Evolutionary conservation across 2,113 vertebrate genomes (phyloP).

Genomic region (Dasyornis broadbenti): DNA sequence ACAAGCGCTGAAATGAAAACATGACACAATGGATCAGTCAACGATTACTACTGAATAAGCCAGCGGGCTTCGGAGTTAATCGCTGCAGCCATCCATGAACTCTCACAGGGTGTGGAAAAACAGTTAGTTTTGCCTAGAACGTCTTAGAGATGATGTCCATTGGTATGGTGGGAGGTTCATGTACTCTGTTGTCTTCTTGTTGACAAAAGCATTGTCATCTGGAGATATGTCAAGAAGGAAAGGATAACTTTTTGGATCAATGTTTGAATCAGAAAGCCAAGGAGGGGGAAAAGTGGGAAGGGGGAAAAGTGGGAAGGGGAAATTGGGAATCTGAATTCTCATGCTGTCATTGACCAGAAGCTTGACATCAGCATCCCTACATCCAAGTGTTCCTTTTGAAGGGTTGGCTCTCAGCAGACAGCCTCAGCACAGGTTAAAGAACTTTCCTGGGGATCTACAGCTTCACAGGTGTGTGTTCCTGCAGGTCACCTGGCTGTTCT

Average conservation of each 20-base stretch:
- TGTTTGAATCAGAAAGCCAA: not conserved
- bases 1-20: slow-evolving; percentile 29
- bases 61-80: not conserved
- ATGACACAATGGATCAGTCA: slow-evolving; percentile 45
- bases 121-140: not conserved
- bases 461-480: not conserved
- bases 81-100: slow-evolving; percentile 26
- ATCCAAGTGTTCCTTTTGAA: not conserved
- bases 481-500: not conserved
- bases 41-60: not conserved
- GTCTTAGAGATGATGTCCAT: not conserved
- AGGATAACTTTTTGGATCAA: not conserved
- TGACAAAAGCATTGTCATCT: not conserved
- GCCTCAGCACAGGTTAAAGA: not conserved
- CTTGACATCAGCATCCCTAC: not conserved
- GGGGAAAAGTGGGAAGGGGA: not conserved
- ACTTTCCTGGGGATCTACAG: not conserved
- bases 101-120: not conserved
- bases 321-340: not conserved
- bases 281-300: not conserved
- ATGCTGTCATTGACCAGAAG: not conserved
- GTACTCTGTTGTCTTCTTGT: not conserved
- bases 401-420: not conserved
- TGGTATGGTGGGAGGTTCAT: not conserved
- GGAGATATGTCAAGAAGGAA: not conserved